Conservation (phyloP, 2,113 vertebrate genomes). For the Malurus alboscapulatus region DNA sequence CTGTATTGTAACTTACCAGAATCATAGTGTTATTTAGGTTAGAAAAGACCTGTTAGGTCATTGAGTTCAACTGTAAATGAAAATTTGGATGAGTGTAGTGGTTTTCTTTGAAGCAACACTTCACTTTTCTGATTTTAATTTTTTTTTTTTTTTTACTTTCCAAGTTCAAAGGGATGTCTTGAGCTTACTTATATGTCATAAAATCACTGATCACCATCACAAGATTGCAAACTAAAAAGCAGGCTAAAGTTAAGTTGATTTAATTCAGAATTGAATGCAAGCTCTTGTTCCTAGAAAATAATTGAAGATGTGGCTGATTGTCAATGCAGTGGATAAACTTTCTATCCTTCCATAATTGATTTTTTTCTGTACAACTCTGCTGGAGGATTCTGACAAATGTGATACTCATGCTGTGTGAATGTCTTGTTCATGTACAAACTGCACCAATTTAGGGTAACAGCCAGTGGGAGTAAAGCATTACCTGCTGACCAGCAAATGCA, state of each 20-base stretch:
- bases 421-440: neutral
- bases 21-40: neutral
- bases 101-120: neutral
- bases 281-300: neutral
- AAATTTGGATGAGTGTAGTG: neutral
- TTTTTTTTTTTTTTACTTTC: neutral
- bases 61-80: neutral
- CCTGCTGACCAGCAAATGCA: neutral
- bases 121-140: neutral
- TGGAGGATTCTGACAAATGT: neutral
- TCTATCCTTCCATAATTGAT: neutral
- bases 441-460: neutral
- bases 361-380: neutral
- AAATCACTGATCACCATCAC: neutral
- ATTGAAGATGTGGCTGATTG: neutral
- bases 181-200: neutral
- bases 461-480: neutral
- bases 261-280: neutral
- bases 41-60: neutral
- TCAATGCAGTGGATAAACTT: neutral
- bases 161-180: neutral
- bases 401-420: neutral
- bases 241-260: neutral
- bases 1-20: neutral
- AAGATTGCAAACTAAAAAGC: neutral